Conservation (phyloP, 2,888 invertebrate species). For the Nephrotoma flavescens region DNA sequence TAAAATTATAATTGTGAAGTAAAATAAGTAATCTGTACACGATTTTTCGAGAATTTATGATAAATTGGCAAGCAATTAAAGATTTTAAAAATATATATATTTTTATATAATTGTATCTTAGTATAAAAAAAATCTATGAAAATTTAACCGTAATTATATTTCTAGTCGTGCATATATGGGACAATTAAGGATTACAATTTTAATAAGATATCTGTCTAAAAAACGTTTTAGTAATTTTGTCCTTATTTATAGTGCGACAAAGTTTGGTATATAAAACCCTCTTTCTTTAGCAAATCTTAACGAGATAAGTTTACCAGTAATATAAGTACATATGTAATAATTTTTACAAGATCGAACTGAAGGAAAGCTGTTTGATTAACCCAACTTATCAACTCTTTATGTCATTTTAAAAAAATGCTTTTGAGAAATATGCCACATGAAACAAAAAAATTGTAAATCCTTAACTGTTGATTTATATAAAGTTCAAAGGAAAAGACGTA, state of each 20-base stretch:
- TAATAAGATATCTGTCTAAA: too few relatives aligned
- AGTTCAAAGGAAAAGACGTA: not conserved
- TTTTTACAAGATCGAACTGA: too few relatives aligned
- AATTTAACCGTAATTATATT: not conserved
- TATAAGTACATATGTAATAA: too few relatives aligned
- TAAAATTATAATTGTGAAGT: not conserved
- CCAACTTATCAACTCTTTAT: too few relatives aligned
- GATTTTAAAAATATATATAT: not conserved
- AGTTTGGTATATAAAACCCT: too few relatives aligned
- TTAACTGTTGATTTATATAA: not conserved
- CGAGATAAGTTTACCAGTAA: too few relatives aligned
- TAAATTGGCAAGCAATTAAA: not conserved
- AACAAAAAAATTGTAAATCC: not conserved
- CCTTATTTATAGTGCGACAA: too few relatives aligned
- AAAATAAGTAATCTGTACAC: not conserved
- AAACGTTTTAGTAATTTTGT: too few relatives aligned
- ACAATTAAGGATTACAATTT: not conserved
- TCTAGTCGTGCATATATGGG: not conserved
- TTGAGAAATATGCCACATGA: not conserved
- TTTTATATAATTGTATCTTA: not conserved
- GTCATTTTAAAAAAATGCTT: too few relatives aligned
- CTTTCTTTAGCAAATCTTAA: too few relatives aligned
- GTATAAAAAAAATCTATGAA: not conserved
- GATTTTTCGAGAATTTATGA: not conserved
- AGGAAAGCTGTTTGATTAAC: too few relatives aligned